Evolutionary conservation across 2,797 vertebrate species (phyloP).

Genomic region (Selene dorsalis): DNA sequence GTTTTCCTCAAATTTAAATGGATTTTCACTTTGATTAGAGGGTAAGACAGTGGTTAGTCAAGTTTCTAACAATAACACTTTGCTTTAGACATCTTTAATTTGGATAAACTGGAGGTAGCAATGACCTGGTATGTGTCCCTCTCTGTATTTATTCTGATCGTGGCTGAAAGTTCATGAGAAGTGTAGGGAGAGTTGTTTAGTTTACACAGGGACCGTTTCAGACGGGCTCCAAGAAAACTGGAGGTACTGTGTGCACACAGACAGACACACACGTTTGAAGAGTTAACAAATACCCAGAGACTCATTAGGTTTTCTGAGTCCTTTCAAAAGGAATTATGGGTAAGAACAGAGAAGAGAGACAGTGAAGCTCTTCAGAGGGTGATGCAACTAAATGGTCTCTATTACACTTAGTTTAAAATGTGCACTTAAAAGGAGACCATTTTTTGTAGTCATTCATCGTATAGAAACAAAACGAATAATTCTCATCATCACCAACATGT

Average conservation of each 20-base stretch:
- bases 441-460: background rate
- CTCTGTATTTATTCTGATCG: slow-evolving; percentile 73
- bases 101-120: slow-evolving; percentile 69
- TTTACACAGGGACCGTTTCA: slow-evolving; percentile 44
- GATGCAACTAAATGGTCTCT: slow-evolving; percentile 14
- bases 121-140: slow-evolving; percentile 56
- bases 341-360: slow-evolving; percentile 2
- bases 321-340: slow-evolving; percentile 51
- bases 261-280: slow-evolving; percentile 15
- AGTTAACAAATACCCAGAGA: slow-evolving; percentile 38
- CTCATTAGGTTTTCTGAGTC: slow-evolving; percentile 42
- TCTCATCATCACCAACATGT: background rate
- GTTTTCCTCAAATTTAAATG: slow-evolving; percentile 25
- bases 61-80: slow-evolving; percentile 69
- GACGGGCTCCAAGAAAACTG: slow-evolving; percentile 17
- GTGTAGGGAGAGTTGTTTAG: slow-evolving; percentile 50
- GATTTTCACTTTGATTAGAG: slow-evolving; percentile 69
- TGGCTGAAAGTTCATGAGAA: slow-evolving; percentile 70
- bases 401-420: background rate
- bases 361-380: background rate
- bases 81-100: slow-evolving; percentile 71
- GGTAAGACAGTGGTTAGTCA: slow-evolving; percentile 59
- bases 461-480: background rate
- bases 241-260: background rate
- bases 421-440: background rate